Conservation (phyloP, 1,140 invertebrate genomes). For the Maniola jurtina region DNA sequence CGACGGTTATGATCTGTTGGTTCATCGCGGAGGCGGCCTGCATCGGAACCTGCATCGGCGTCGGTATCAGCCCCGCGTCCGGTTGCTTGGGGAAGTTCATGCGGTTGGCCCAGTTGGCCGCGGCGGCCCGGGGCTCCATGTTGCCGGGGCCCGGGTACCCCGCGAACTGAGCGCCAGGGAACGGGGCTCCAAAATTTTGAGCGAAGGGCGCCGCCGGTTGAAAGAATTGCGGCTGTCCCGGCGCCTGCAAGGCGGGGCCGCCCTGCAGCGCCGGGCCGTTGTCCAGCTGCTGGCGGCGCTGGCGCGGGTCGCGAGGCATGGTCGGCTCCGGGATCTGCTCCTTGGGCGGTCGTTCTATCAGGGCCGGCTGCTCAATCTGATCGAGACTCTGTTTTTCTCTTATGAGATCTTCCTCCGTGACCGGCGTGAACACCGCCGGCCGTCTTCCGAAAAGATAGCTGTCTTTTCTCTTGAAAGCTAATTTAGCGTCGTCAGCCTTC, state of each 20-base stretch:
- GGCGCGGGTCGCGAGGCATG: constrained; percentile 57
- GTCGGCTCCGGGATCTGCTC: constrained; percentile 30
- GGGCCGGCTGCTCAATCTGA: constrained; percentile 28
- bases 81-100: constrained; percentile 39
- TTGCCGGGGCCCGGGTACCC: constrained; percentile 42
- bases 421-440: constrained; percentile 42
- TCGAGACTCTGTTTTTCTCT: constrained; percentile 48
- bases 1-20: constrained; percentile 34
- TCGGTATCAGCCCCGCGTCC: constrained; percentile 13
- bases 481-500: constrained; percentile 83
- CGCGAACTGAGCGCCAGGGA: constrained; percentile 44
- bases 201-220: constrained; percentile 46
- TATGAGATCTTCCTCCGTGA: constrained; percentile 53
- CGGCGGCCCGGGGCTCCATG: constrained; percentile 53
- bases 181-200: constrained; percentile 43
- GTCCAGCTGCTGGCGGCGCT: constrained; percentile 48
- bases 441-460: constrained; percentile 56
- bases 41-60: constrained; percentile 14
- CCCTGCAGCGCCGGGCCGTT: constrained; percentile 28
- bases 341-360: constrained; percentile 13
- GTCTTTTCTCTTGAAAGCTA: constrained; percentile 78
- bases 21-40: constrained; percentile 27
- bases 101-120: constrained; percentile 46
- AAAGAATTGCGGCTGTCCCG: constrained; percentile 34
- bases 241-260: constrained; percentile 18